Evolutionary conservation across 2,888 invertebrate species (phyloP), one percentile per base, ranked within the genome.

Genomic region (Gymnocheta viridis): DNA sequence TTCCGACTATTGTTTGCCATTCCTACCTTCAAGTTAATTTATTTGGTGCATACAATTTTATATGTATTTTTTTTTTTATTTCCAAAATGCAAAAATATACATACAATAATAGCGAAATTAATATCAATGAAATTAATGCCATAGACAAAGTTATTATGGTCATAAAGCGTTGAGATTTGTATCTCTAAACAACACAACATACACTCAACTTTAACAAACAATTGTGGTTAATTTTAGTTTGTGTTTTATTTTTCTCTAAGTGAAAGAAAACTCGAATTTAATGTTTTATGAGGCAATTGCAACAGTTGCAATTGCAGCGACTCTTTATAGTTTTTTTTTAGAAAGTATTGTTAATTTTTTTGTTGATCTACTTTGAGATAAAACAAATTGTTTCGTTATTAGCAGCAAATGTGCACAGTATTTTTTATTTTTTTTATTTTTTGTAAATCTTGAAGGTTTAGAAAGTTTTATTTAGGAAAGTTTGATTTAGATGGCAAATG

Each of bases 281-380:
- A 27, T 41, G 35, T 38, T 62, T 78, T 32, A 19, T 54, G 54
- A 3, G 22, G n/a, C 49, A 60, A 54, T 47, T 51, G 58, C 44
- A 47, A 66, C 14, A 41, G 58, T 47, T 47, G 47, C 56, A 47
- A 38, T 27, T 49, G 19, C 19, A 62, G 29, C 24, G 29, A 38
- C 3, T 29, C 9, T 29, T 58, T 12, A 41, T 67, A 19, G n/a
- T 41, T 22, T 14, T 14, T n/a, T n/a, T 80, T 80, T 73, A 80
- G 80, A 80, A 80, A 80, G 80, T 80, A 66, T 62, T 51, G 19
- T 4, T 22, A 22, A 17, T 47, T 24, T 66, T 24, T 14, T 51
- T 51, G 4, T 47, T 62, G 12, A 7, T 60, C 19, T 76, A 17
- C 9, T 17, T 67, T 1, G 29, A 12, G 44, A 27, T 62, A 22